Base-by-base conservation (phyloP, 2,113 vertebrate species). In the Ceyx cyanopectus region DNA sequence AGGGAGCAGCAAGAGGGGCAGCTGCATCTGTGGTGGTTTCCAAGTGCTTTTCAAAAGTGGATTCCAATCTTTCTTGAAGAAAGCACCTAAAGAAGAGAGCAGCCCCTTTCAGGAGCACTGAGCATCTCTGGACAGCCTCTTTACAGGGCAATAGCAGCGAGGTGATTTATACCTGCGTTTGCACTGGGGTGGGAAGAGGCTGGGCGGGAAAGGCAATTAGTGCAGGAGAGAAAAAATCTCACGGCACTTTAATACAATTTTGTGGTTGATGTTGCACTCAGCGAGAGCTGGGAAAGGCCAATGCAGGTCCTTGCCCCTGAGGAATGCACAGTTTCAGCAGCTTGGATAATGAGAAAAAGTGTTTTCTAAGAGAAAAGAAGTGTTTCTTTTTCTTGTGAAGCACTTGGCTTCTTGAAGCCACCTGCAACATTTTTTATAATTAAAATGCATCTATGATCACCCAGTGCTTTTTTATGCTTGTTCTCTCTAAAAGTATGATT, bases 371-470 rank as follows among this genome's bases (percentile, higher is more conserved):
- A 50, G 56, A 46, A 76, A 54, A 72, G 5, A 48, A 77, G 72
- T 4, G n/a, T 48, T 76, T 58, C 11, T 63, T 26, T 40, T 56
- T 60, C 41, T 60, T 24, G 7, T 27, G 37, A 76, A 67, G 34
- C 10, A 0, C 46, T 60, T 2, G 4, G 58, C 85, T 69, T 68
- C 89, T 85, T 72, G 8, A 56, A 62, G 72, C 56, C 22, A 40
- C 77, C 69, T 73, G 70, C 69, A 90, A 79, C 20, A 21, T 54
- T 81, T 87, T 69, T 87, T n/a, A 10, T 90, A 63, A 92, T 95
- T 86, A 90, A 90, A 93, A 86, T 54, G 41, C 46, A 80, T 29
- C 70, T 34, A 3, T 68, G 85, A 4, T 69, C 84, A 91, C 41
- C 12, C 9, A 2, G 21, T 43, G 87, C 70, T 80, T 80, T 81